Conservation (phyloP, 2,113 vertebrate genomes). For the Aptenodytes patagonicus region DNA sequence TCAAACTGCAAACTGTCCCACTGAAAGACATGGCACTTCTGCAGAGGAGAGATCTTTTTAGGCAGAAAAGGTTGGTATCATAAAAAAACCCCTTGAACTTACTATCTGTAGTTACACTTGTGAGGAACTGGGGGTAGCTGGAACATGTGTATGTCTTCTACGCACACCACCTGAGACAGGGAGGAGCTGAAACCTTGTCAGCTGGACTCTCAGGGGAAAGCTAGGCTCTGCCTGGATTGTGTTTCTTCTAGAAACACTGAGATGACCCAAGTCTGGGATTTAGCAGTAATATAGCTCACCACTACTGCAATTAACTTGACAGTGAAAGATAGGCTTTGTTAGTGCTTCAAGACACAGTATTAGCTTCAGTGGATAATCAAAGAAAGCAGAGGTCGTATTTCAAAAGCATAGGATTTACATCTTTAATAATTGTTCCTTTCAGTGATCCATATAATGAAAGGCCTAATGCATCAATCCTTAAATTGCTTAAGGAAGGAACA, state of each 20-base stretch:
- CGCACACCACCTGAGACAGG: neutral
- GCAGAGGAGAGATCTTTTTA: neutral
- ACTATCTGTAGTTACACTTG: neutral
- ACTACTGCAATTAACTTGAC: neutral
- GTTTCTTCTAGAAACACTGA: neutral
- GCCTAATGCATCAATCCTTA: neutral
- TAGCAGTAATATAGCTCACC: neutral
- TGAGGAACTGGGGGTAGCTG: neutral
- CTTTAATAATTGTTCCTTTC: neutral
- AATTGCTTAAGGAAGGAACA: neutral
- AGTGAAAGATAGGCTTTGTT: neutral
- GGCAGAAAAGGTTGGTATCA: neutral
- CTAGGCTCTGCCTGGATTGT: neutral
- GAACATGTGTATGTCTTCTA: neutral
- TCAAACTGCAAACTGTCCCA: neutral
- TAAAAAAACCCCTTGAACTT: neutral
- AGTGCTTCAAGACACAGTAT: neutral
- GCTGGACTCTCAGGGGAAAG: neutral
- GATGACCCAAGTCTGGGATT: neutral
- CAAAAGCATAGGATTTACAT: neutral
- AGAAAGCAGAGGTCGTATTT: neutral
- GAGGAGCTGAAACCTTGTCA: neutral
- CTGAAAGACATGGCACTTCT: neutral
- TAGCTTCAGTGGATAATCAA: neutral
- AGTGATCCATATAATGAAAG: neutral